A percentile compares a stretch with the other conserved stretches of the same genome.
These are phyloP conservation scores for Crypturellus undulatus DNA, from an alignment of 2,113 vertebrate genomes.

Conservation along the genomic window DNA sequence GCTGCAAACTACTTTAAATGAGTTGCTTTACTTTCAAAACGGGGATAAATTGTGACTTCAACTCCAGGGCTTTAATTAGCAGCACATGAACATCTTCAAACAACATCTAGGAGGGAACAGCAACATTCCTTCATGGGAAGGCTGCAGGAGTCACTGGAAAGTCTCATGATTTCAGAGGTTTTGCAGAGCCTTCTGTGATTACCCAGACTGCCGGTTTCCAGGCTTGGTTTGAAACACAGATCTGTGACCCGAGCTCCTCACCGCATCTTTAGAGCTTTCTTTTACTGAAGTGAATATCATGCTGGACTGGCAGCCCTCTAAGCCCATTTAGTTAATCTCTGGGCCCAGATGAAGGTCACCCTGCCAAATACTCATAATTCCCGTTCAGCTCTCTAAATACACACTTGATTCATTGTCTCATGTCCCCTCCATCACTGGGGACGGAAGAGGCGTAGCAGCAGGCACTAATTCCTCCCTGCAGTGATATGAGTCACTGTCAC, in stretches of 20 bases:
- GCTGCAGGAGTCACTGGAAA: background rate
- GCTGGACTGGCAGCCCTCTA: background rate
- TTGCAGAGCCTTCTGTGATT: background rate
- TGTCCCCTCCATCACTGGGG: background rate
- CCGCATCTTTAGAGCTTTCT: background rate
- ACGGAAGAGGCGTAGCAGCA: background rate
- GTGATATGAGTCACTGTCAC: constrained; percentile 10
- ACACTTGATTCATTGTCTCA: constrained; percentile 44
- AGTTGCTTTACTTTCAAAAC: background rate
- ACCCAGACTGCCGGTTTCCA: rapidly evolving
- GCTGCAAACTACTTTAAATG: background rate
- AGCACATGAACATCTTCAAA: background rate
- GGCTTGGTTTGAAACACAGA: background rate
- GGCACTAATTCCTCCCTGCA: background rate
- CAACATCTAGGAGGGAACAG: rapidly evolving
- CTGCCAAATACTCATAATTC: background rate
- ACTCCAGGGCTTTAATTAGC: background rate
- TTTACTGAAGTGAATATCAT: background rate
- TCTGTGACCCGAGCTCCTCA: rapidly evolving
- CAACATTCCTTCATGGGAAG: rapidly evolving
- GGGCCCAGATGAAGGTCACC: constrained; percentile 48
- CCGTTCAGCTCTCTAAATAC: constrained; percentile 26
- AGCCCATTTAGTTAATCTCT: background rate
- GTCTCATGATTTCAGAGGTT: background rate
- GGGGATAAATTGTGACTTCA: background rate